A percentile compares a stretch with the other conserved stretches of the same genome.
Conservation (phyloP, 1,140 invertebrate species). For the Atta texana region DNA sequence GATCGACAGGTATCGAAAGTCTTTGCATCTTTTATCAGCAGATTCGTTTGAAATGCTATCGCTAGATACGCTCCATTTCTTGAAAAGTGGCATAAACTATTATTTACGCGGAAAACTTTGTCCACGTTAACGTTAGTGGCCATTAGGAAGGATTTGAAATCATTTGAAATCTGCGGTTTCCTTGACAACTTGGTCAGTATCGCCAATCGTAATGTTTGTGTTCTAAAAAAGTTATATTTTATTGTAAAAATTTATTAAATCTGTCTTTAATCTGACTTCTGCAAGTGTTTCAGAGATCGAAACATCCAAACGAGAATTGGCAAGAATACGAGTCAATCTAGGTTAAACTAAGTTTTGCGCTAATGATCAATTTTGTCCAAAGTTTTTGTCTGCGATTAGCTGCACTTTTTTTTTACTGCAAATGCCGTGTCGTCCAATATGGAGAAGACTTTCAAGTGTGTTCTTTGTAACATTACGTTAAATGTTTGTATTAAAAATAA, state of each 20-base stretch:
- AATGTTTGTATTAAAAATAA: no score
- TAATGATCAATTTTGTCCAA: no score
- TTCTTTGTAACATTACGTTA: no score
- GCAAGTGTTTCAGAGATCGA: no score
- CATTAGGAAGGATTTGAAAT: not conserved
- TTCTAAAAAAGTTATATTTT: not conserved
- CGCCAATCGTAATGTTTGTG: conserved; percentile 15
- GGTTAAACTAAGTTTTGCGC: no score
- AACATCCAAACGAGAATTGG: no score
- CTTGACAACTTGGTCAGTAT: not conserved
- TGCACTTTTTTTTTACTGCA: no score
- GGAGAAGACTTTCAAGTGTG: no score
- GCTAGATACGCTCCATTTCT: conserved; percentile 81
- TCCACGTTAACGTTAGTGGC: conserved; percentile 17
- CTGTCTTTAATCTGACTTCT: not conserved
- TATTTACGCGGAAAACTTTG: conserved; percentile 75
- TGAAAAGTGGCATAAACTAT: conserved; percentile 83
- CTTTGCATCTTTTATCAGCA: conserved; percentile 77
- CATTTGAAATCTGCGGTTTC: conserved; percentile 5
- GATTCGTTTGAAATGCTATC: conserved; percentile 78
- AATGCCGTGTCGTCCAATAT: no score
- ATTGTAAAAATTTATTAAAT: not conserved
- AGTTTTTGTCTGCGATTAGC: no score
- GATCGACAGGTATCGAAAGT: conserved; percentile 73
- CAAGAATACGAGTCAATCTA: no score